Evolutionary conservation across 1,140 invertebrate species (phyloP).

Genomic region (Parapsyche elsis): DNA sequence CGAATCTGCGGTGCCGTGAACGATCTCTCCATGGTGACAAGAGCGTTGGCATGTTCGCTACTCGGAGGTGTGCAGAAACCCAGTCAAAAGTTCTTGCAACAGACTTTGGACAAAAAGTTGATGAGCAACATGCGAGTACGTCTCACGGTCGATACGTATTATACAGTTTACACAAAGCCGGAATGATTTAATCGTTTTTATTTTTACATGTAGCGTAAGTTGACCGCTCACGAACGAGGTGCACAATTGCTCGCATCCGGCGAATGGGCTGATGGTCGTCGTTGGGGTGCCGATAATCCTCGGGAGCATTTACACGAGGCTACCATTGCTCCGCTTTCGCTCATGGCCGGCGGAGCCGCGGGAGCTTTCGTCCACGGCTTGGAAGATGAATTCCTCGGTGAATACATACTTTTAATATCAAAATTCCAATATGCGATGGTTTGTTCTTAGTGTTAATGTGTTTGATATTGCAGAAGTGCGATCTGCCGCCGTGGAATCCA

Average conservation of each 20-base stretch:
- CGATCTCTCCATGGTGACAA: slow-evolving; percentile 89
- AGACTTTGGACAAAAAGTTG: slow-evolving; percentile 98
- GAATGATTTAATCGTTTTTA: not conserved
- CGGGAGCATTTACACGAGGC: slow-evolving; percentile 79
- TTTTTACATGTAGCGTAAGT: slow-evolving; percentile 67
- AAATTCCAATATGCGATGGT: not conserved
- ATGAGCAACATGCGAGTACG: slow-evolving; percentile 92
- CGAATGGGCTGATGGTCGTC: slow-evolving; percentile 92
- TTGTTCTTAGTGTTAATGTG: slow-evolving; percentile 5
- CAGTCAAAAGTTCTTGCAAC: slow-evolving; percentile 89
- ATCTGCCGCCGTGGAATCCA: slow-evolving; percentile 92
- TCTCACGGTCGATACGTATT: slow-evolving; percentile 59
- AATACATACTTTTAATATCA: slow-evolving; percentile 27
- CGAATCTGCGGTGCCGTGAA: slow-evolving; percentile 94
- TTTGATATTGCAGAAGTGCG: slow-evolving; percentile 81
- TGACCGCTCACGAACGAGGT: slow-evolving; percentile 86
- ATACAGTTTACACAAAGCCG: not conserved
- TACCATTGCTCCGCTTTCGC: slow-evolving; percentile 74
- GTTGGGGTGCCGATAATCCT: slow-evolving; percentile 91
- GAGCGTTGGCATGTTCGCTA: slow-evolving; percentile 81
- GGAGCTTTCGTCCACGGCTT: slow-evolving; percentile 98
- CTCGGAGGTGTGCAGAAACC: slow-evolving; percentile 90
- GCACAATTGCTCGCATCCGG: slow-evolving; percentile 83
- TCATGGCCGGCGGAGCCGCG: slow-evolving; percentile 94
- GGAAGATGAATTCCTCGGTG: slow-evolving; percentile 96